A percentile compares a stretch with the other conserved stretches of the same genome.
phyloP scores from a whole-genome alignment of 2,113 vertebrate species.

The Ia io region DNA sequence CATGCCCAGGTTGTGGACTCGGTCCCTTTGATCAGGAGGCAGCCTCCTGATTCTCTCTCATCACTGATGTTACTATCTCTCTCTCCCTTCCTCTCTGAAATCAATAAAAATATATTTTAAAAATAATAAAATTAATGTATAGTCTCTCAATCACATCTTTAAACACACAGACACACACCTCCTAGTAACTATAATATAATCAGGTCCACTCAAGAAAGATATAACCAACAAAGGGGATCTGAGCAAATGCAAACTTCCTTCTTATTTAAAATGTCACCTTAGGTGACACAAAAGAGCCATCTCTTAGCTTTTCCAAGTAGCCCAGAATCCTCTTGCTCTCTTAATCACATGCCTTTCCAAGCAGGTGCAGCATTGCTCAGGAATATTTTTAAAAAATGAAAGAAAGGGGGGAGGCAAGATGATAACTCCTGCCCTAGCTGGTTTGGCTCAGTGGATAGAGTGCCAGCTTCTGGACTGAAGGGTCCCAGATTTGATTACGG shows the following conservation, averaged over 20 bases:
- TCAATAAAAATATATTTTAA: not conserved
- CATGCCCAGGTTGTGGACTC: too few relatives aligned
- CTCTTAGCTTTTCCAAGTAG: not conserved
- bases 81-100: too few relatives aligned
- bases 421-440: not conserved
- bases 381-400: not conserved
- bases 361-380: not conserved
- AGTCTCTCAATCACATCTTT: too few relatives aligned
- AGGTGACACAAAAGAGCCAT: not conserved
- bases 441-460: too few relatives aligned
- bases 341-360: not conserved
- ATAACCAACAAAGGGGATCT: not conserved
- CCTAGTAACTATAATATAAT: not conserved
- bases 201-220: not conserved
- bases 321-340: not conserved
- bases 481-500: too few relatives aligned
- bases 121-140: not conserved
- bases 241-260: not conserved
- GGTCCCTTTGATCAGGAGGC: too few relatives aligned
- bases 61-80: too few relatives aligned
- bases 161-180: not conserved
- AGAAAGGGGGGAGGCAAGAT: not conserved
- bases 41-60: too few relatives aligned
- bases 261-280: not conserved
- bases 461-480: too few relatives aligned